Conservation (phyloP, 2,113 vertebrate genomes). For the Urocynchramus pylzowi region DNA sequence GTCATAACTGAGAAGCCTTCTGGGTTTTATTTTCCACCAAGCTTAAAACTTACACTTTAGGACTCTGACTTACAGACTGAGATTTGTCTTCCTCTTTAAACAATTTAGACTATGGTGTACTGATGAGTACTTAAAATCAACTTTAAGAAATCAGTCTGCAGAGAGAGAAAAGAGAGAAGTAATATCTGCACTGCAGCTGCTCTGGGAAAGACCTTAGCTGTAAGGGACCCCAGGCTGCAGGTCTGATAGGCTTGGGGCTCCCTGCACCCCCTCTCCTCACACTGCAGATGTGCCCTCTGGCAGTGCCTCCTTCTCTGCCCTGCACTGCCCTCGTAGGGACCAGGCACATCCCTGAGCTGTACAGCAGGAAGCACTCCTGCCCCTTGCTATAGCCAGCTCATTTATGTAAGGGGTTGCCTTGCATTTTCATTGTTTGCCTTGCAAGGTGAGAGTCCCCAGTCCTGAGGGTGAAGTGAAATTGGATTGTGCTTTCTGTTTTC, state of each 20-base stretch:
- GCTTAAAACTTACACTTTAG: background rate
- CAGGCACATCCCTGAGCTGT: background rate
- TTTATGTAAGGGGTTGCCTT: background rate
- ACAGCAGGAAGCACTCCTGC: background rate
- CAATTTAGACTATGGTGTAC: background rate
- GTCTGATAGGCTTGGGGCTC: background rate
- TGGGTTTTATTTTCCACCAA: background rate
- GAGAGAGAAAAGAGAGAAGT: background rate
- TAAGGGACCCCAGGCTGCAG: background rate
- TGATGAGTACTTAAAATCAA: background rate
- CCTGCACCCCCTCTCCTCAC: background rate
- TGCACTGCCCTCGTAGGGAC: background rate
- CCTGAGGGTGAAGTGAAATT: background rate
- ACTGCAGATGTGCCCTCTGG: background rate
- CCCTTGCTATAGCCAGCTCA: background rate
- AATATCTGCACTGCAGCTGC: background rate
- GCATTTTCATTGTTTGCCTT: background rate
- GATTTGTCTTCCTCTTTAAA: background rate
- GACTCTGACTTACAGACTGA: background rate
- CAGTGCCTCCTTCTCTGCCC: background rate
- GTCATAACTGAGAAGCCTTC: background rate
- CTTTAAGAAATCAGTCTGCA: background rate
- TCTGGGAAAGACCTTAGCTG: background rate
- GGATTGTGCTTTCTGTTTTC: background rate
- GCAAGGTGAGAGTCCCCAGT: background rate